Conservation (phyloP, 2,888 invertebrate genomes). For the Nomada lathburiana region DNA sequence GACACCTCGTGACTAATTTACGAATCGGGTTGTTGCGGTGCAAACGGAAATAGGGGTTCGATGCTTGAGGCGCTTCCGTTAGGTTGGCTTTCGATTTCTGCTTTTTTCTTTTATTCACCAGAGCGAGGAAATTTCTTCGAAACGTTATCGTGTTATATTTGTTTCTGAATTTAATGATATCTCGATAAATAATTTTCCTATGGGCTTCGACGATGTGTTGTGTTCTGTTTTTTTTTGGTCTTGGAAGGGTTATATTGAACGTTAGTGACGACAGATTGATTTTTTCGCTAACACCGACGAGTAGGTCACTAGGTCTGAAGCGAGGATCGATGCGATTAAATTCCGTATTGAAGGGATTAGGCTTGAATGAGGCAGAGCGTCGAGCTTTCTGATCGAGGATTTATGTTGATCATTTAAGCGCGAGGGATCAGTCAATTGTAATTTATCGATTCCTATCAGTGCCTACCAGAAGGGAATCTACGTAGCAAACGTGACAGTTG, state of each 20-base stretch:
- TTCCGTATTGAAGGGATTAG: conserved; percentile 13
- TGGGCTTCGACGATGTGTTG: no score
- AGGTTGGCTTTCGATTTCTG: not conserved
- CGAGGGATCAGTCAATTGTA: not conserved
- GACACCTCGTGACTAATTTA: not conserved
- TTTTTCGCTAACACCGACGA: not conserved
- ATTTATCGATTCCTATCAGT: not conserved
- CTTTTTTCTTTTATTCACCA: no score
- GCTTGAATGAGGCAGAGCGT: no score
- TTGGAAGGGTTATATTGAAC: not conserved
- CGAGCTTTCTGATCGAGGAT: not conserved
- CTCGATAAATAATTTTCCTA: no score
- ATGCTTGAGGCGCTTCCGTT: not conserved
- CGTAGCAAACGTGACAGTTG: no score
- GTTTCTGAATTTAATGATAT: no score
- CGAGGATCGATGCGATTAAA: conserved; percentile 6
- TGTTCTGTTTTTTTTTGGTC: no score
- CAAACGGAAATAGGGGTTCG: not conserved
- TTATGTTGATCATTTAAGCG: not conserved
- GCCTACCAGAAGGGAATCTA: no score
- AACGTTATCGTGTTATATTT: no score
- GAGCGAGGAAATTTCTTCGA: no score
- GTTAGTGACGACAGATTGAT: not conserved
- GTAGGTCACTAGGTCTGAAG: conserved; percentile 10
- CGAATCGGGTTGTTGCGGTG: not conserved